Base-by-base conservation (phyloP, 1,140 invertebrate species). In the Cardiocondyla obscurior region DNA sequence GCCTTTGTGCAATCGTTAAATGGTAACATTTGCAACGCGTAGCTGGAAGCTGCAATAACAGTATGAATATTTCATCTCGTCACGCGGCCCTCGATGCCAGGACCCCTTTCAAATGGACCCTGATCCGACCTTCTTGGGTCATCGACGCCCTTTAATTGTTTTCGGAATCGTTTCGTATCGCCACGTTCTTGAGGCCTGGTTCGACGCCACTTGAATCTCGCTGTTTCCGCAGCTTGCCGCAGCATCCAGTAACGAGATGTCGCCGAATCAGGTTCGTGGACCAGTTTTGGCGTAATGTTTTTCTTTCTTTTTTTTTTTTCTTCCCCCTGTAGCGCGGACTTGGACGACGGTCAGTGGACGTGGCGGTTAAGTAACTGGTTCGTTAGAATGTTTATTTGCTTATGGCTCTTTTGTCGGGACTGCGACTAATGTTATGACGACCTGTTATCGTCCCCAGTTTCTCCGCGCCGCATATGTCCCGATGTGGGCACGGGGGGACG, bases 311-410 rank as follows among this genome's bases (percentile, higher is more conserved):
- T 90, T 88, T 49, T 73, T 90, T 89, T 87, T 51, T 25, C 64
- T 73, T 90, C 88, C 44, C 69, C 39, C 53, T 46, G 30, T 4
- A 16, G 62, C 30, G 30, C 51, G 49, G 28, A 49, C 60, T 67
- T 39, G 87, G 82, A 69, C 84, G 87, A 88, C 82, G 88, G 90
- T 88, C 90, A 90, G 83, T 60, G 84, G 62, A 69, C 25, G 62
- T 83, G 84, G 82, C 88, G 86, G 92, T 92, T 93, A 94, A 93
- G 92, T 94, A 93, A 94, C 93, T 94, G 93, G 93, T 94, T 94
- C 92, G 93, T 93, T 92, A 92, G 91, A 93, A 92, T 94, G 92
- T 94, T 94, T 94, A 94, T 94, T 94, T 94, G 90, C 90, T 93
- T 90, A 91, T 84, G 88, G 90, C 82, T 89, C 90, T 90, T 91